A percentile compares a stretch with the other conserved stretches of the same genome.
Evolutionary conservation across 2,888 invertebrate genomes (phyloP).

Genomic region (Watsonalla cultraria): DNA sequence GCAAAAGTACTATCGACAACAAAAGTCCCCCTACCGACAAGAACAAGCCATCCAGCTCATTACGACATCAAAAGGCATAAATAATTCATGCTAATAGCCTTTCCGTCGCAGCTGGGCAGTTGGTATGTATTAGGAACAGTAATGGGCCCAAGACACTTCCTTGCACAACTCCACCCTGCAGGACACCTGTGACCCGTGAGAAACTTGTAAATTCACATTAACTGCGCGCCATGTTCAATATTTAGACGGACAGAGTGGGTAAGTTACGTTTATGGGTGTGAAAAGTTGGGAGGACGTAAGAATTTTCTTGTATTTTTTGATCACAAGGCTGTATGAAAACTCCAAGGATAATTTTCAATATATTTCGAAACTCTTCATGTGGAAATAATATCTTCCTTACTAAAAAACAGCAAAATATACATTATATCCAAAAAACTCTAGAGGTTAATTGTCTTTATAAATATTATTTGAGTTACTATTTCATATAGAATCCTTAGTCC

Average conservation of each 20-base stretch:
- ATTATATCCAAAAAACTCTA: no score
- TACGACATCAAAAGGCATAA: conserved; percentile 31
- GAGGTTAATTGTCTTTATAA: no score
- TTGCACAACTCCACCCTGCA: conserved; percentile 19
- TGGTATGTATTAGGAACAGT: conserved; percentile 24
- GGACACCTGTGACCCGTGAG: conserved; percentile 29
- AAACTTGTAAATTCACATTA: conserved; percentile 8
- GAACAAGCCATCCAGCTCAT: conserved; percentile 26
- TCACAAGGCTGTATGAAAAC: conserved; percentile 1
- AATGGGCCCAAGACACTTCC: conserved; percentile 23
- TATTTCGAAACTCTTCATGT: no score
- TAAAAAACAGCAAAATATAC: no score
- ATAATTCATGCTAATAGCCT: conserved; percentile 44
- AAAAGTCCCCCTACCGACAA: neutral
- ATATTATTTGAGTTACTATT: no score
- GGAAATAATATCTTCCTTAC: no score
- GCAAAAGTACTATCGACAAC: conserved; percentile 1
- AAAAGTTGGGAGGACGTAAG: neutral
- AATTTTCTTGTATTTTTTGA: neutral
- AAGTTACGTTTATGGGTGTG: neutral
- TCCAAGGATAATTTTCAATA: neutral
- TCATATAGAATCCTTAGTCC: no score
- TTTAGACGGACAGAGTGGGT: neutral
- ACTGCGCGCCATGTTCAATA: neutral
- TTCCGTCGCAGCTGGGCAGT: conserved; percentile 13